Evolutionary conservation across 2,797 vertebrate species (phyloP).

Genomic region (Champsocephalus esox): DNA sequence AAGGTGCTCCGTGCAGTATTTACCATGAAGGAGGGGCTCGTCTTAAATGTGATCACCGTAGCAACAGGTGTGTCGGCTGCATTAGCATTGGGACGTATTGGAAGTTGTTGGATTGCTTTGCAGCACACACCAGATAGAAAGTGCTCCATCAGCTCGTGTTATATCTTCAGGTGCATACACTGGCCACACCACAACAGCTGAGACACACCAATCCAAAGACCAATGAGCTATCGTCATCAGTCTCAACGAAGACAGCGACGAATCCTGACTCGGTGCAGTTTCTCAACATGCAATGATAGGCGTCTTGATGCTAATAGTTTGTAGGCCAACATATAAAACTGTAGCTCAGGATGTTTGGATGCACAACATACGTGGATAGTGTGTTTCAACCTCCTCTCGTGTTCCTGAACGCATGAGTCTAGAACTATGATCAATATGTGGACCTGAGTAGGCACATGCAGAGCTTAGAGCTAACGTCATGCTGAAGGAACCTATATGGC

Average conservation of each 20-base stretch:
- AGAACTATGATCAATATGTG: not conserved
- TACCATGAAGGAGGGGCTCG: not conserved
- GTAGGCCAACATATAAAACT: not conserved
- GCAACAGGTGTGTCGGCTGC: not conserved
- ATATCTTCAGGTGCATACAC: not conserved
- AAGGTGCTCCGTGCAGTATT: constrained; percentile 54
- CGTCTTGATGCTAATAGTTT: not conserved
- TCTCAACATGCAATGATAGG: not conserved
- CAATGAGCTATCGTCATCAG: not conserved
- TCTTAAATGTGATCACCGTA: not conserved
- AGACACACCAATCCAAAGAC: not conserved
- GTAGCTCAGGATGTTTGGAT: not conserved
- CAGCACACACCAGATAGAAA: not conserved
- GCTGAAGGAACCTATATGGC: too few species aligned
- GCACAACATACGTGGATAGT: not conserved
- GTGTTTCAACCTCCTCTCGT: not conserved
- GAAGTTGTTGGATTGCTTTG: not conserved
- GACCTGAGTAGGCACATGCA: not conserved
- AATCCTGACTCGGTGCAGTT: not conserved
- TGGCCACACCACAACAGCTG: not conserved
- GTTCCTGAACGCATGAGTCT: not conserved
- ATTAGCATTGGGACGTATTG: not conserved
- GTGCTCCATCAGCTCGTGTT: not conserved
- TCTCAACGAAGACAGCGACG: not conserved
- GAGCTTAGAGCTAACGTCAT: not conserved